Conservation (phyloP, 2,113 vertebrate species). For the Silurus asotus region DNA sequence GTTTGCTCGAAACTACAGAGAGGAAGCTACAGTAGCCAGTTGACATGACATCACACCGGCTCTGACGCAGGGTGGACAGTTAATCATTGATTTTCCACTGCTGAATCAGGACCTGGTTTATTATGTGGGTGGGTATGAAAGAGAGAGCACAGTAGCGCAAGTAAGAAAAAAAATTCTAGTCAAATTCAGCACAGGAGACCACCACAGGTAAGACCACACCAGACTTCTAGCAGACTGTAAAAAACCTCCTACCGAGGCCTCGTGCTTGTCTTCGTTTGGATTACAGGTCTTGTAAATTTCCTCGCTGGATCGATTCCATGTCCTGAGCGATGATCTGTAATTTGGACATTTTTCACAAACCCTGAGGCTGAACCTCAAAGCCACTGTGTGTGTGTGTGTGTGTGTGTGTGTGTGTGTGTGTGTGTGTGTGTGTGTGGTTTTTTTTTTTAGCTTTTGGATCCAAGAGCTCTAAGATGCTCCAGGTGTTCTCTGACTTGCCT, state of each 20-base stretch:
- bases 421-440: background rate
- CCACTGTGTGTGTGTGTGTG: background rate
- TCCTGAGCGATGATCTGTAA: slow-evolving; percentile 16
- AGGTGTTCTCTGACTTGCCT: slow-evolving; percentile 9
- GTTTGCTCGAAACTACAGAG: background rate
- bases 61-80: slow-evolving; percentile 12
- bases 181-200: background rate
- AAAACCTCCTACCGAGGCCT: background rate
- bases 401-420: background rate
- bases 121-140: background rate
- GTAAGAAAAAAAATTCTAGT: background rate
- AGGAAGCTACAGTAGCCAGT: background rate
- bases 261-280: slow-evolving; percentile 5
- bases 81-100: slow-evolving; percentile 41
- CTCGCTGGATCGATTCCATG: background rate
- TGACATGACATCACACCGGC: background rate
- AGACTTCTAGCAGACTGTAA: background rate
- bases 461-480: slow-evolving; percentile 1
- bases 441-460: background rate
- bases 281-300: background rate
- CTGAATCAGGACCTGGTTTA: slow-evolving; percentile 5
- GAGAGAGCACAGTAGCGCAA: background rate
- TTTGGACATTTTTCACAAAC: slow-evolving; percentile 3
- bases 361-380: background rate
- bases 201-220: slow-evolving; percentile 24